Evolutionary conservation across 1,140 invertebrate genomes (phyloP), one percentile per base, ranked within the genome.

Genomic region (Bombyx mori): DNA sequence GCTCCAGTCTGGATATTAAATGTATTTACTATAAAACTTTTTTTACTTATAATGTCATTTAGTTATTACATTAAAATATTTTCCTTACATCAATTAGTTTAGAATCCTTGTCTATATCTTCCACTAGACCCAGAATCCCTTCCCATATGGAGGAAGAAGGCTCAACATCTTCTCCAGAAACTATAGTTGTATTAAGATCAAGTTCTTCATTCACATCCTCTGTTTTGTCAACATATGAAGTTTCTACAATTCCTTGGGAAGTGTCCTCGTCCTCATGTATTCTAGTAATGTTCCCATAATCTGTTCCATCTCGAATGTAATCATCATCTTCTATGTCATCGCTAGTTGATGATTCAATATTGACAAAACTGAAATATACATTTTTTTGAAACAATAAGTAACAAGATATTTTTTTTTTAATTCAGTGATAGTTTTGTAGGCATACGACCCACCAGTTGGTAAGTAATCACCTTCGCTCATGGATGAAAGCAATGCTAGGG

Each of bases 331-430:
- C 74, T 12, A 69, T 62, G 42, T 81, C 78, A 52, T 84, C 90
- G 57, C 89, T 90, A 4, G 91, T 79, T 48, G 92, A 91, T 54
- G 92, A 91, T 85, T 94, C 92, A 74, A 94, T 91, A 79, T 92
- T 92, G 54, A 93, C 89, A 77, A 93, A 93, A 26, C 91, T 92
- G 62, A 46, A 86, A 82, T 35, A 3, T 7, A 9, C 1, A 35
- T 35, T 35, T 35, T 35, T 18, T 35, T 1, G 4, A 35, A 35
- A 35, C 26, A 35, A 35, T 35, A 35, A 35, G 4, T 5, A 35
- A 35, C 4, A 5, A 5, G 4, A 35, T 35, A 35, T 3, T 5
- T 3, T 35, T 35, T 35, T 35, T 3, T 35, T 3, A 35, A 1
- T 35, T 35, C 2, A 3, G 26, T 0, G 26, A 3, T 35, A 35